Base-by-base conservation (phyloP, 2,888 invertebrate species). In the Neuroscelio doddi region DNA sequence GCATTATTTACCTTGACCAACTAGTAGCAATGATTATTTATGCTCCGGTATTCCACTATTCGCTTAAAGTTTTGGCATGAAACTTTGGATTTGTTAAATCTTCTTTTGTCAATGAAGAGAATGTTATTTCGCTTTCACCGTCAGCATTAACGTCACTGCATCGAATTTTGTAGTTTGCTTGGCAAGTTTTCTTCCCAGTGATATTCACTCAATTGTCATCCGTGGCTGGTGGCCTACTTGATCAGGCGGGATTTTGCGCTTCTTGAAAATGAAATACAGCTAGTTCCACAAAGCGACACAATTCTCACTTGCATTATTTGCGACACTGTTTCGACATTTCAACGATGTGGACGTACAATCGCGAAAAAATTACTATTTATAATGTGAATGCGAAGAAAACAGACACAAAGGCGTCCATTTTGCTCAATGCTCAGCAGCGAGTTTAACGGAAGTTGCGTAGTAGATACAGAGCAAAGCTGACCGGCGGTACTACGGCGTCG, bases 401-500 rank as follows among this genome's bases (percentile, higher is more conserved):
- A 83, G 84, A 83, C 81, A 84, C 83, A 83, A 84, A 84, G 83
- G 82, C 83, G 83, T 84, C 84, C 84, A 84, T 84, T 84, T 84
- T 84, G 82, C 78, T 83, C 79, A 80, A 81, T 82, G 80, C 77
- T 81, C 79, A 79, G 76, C 75, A 80, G 79, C 78, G 80, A 80
- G 79, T 76, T 78, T 78, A 58, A 77, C 82, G 82, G 82, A 82
- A 82, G 82, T 82, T 79, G 80, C 82, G 82, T 82, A 81, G 80
- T 78, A 76, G 79, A 77, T 77, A 76, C 71, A 71, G 74, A 66
- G 70, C 70, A 69, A 27, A 74, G 72, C 72, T 45, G 52, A 53
- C 64, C 57, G 57, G 57, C 51, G 63, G 56, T 15, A 21, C 27
- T 34, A 41, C 38, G 21, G 39, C 39, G 50, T 34, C 50, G 16